These are phyloP conservation scores for Eumeta japonica DNA, from an alignment of 1,140 invertebrate species.

Conservation along the genomic window DNA sequence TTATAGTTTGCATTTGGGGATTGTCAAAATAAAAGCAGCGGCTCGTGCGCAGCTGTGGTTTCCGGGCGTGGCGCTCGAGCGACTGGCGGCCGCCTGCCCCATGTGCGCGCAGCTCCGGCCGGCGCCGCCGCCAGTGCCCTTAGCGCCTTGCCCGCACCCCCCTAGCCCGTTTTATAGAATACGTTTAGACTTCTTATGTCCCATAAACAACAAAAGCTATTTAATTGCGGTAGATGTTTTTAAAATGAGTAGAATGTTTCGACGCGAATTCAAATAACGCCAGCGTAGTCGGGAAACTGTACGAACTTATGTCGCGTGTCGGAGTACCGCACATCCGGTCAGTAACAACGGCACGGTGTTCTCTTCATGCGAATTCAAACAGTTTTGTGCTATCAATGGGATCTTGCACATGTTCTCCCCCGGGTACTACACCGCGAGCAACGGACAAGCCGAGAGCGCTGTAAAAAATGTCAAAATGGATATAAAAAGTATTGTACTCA, in stretches of 20 bases:
- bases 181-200: too few relatives aligned
- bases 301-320: too few relatives aligned
- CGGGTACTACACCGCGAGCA: background rate
- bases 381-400: background rate
- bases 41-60: slow-evolving; percentile 42
- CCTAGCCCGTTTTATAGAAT: slow-evolving; percentile 18
- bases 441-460: slow-evolving; percentile 2
- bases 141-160: slow-evolving; percentile 16
- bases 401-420: background rate
- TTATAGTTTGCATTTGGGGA: slow-evolving; percentile 38
- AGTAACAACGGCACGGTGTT: slow-evolving; percentile 4
- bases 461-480: slow-evolving; percentile 3
- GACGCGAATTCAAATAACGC: too few relatives aligned
- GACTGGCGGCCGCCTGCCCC: background rate
- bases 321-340: background rate
- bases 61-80: slow-evolving; percentile 44
- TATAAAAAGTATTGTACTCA: background rate
- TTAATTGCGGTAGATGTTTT: too few relatives aligned
- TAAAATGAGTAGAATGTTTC: slow-evolving; percentile 21
- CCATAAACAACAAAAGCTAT: too few relatives aligned
- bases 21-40: slow-evolving; percentile 40
- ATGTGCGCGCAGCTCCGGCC: slow-evolving; percentile 2
- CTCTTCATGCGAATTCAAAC: slow-evolving; percentile 1
- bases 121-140: slow-evolving; percentile 2
- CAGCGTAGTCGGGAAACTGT: background rate